Evolutionary conservation across 2,888 invertebrate species (phyloP).

Genomic region (Cephalotes varians): DNA sequence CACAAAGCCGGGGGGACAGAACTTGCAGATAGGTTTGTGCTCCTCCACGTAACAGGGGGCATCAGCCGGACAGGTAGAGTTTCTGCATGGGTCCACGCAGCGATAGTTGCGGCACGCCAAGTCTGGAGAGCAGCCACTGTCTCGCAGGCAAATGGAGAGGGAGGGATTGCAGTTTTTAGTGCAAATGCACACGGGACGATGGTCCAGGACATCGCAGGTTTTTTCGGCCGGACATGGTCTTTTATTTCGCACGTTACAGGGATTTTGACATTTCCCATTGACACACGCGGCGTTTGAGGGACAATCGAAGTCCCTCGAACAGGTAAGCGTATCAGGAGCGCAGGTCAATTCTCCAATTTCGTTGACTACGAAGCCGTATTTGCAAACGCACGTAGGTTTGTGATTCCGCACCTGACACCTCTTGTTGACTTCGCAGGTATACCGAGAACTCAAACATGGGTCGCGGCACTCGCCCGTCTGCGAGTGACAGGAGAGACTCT

Average conservation of each 20-base stretch:
- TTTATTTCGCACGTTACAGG: slow-evolving; percentile 89
- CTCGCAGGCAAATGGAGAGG: slow-evolving; percentile 95
- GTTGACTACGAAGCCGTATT: slow-evolving; percentile 95
- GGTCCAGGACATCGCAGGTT: slow-evolving; percentile 95
- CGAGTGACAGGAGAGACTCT: slow-evolving; percentile 91
- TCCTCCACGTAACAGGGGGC: slow-evolving; percentile 97
- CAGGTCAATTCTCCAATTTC: slow-evolving; percentile 95
- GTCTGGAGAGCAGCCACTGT: slow-evolving; percentile 94
- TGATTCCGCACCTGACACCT: slow-evolving; percentile 96
- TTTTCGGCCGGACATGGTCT: slow-evolving; percentile 92
- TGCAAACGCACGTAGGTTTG: slow-evolving; percentile 94
- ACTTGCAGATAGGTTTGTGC: slow-evolving; percentile 98
- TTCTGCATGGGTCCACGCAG: slow-evolving; percentile 96
- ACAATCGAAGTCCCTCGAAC: slow-evolving; percentile 93
- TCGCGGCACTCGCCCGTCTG: slow-evolving; percentile 91
- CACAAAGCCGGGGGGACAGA: slow-evolving; percentile 97
- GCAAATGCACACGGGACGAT: slow-evolving; percentile 95
- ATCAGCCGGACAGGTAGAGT: slow-evolving; percentile 93
- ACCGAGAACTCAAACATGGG: slow-evolving; percentile 90
- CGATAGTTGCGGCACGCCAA: slow-evolving; percentile 95
- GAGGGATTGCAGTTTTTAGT: slow-evolving; percentile 94
- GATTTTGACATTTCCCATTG: slow-evolving; percentile 94
- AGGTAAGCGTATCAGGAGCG: slow-evolving; percentile 93
- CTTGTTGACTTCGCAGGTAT: slow-evolving; percentile 93
- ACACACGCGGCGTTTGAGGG: slow-evolving; percentile 95